A percentile compares a stretch with the other conserved stretches of the same genome.
Evolutionary conservation across 1,140 invertebrate species (phyloP).

Genomic region (Batillaria attramentaria): DNA sequence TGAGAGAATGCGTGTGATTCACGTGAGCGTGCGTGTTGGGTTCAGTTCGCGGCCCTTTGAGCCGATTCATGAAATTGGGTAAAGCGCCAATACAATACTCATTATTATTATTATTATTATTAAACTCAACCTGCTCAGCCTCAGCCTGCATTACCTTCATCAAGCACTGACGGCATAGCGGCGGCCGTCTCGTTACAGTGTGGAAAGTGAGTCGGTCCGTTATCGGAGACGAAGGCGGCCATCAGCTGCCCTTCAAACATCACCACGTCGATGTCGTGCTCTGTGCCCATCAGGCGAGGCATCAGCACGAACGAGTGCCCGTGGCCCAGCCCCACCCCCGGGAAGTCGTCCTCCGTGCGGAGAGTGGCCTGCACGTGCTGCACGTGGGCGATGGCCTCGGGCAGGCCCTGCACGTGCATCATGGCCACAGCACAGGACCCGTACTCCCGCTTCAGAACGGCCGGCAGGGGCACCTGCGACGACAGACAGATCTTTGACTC

Average conservation of each 20-base stretch:
- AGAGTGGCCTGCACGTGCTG: conserved; percentile 33
- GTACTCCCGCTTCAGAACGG: conserved; percentile 54
- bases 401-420: conserved; percentile 39
- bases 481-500: background rate
- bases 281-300: conserved; percentile 46
- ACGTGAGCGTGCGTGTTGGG: no score
- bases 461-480: conserved; percentile 36
- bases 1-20: no score
- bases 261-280: conserved; percentile 56
- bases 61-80: no score
- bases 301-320: conserved; percentile 49
- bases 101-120: no score
- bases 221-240: conserved; percentile 55
- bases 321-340: conserved; percentile 51
- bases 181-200: conserved; percentile 19
- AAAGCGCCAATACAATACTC: no score
- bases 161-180: conserved; percentile 9
- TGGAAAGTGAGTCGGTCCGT: conserved; percentile 47
- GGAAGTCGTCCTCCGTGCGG: conserved; percentile 37
- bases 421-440: conserved; percentile 56
- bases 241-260: conserved; percentile 49
- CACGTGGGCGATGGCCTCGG: conserved; percentile 38
- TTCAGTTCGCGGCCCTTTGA: no score
- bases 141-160: no score
- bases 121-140: no score